phyloP scores from a whole-genome alignment of 2,888 invertebrate species.

The Zygothrica quintamaculata region DNA sequence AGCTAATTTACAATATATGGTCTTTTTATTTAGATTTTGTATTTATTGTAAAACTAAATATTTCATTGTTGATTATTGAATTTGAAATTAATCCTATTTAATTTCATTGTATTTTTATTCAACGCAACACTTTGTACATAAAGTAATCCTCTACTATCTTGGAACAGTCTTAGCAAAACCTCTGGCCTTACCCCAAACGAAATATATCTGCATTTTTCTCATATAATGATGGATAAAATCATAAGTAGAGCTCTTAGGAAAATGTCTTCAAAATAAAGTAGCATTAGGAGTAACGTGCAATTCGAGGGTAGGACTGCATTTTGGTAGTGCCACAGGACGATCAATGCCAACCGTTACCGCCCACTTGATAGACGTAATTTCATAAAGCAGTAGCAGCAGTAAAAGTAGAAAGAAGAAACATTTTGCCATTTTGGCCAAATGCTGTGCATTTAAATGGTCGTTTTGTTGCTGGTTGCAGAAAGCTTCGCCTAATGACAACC shows the following conservation, averaged over 20 bases:
- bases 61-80: too few relatives aligned
- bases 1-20: too few relatives aligned
- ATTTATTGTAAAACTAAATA: too few relatives aligned
- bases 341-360: constrained; percentile 70
- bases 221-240: constrained; percentile 45
- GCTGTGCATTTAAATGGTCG: constrained; percentile 76
- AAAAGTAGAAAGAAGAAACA: neutral
- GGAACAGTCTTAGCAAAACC: neutral
- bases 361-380: constrained; percentile 78
- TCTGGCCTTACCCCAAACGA: constrained; percentile 26
- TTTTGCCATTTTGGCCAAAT: constrained; percentile 31
- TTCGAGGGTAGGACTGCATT: constrained; percentile 4
- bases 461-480: constrained; percentile 59
- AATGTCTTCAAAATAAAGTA: constrained; percentile 47
- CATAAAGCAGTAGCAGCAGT: constrained; percentile 15
- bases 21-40: too few relatives aligned
- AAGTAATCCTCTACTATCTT: constrained; percentile 10
- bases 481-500: constrained; percentile 74
- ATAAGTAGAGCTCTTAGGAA: constrained; percentile 40
- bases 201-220: constrained; percentile 52
- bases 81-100: neutral
- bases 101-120: constrained; percentile 2
- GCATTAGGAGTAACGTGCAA: constrained; percentile 20
- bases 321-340: constrained; percentile 66
- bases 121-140: constrained; percentile 2